These are phyloP conservation scores for Eupithecia centaureata DNA, from an alignment of 2,888 invertebrate species.

Conservation along the genomic window DNA sequence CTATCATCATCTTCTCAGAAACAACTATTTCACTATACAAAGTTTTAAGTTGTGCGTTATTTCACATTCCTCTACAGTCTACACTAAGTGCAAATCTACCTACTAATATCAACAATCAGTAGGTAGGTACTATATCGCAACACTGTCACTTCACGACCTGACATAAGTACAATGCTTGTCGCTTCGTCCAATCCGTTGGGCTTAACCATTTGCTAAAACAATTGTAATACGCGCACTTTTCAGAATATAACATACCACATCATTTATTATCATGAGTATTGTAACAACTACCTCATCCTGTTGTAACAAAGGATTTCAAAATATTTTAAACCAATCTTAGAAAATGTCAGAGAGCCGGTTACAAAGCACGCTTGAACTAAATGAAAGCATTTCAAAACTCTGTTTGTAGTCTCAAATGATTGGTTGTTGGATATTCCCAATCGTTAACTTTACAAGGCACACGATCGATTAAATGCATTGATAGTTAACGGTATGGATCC, in stretches of 20 bases:
- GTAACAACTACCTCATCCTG: neutral
- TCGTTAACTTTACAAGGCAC: too few species aligned
- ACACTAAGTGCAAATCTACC: neutral
- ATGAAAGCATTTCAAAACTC: neutral
- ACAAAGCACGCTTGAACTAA: neutral
- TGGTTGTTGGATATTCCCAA: neutral
- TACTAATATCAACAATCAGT: neutral
- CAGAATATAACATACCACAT: neutral
- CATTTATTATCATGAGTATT: too few species aligned
- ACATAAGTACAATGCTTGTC: neutral
- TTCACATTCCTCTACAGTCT: neutral
- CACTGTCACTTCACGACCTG: neutral
- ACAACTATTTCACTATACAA: neutral
- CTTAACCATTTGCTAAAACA: neutral
- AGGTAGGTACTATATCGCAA: neutral
- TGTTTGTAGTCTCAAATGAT: neutral
- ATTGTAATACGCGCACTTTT: neutral
- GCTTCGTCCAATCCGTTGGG: neutral
- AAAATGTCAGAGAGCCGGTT: neutral
- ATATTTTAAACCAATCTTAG: neutral
- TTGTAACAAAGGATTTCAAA: neutral
- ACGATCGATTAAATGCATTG: too few species aligned
- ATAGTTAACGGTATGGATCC: too few species aligned
- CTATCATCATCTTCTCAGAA: too few species aligned
- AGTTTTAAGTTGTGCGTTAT: neutral